A percentile compares a stretch with the other conserved stretches of the same genome.
Evolutionary conservation across 1,140 invertebrate species (phyloP).

Genomic region (Lepidurus arcticus): DNA sequence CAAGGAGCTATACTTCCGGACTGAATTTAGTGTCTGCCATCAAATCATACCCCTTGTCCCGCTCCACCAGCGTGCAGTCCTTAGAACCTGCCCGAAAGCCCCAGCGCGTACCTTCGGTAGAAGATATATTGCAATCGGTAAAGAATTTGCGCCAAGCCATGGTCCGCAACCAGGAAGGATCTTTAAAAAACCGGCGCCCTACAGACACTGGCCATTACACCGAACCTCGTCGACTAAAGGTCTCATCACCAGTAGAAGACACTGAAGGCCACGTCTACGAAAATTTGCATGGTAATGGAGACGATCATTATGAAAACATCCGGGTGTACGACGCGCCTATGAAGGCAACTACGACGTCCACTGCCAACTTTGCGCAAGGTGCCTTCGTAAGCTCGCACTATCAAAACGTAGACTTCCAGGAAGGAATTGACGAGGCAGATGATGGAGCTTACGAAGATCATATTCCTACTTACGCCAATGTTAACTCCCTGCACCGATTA

Average conservation of each 20-base stretch:
- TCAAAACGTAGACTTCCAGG: background rate
- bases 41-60: background rate
- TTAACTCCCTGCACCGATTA: background rate
- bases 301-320: background rate
- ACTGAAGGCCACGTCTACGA: background rate
- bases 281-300: background rate
- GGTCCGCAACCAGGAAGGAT: slow-evolving; percentile 1
- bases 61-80: background rate
- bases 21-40: background rate
- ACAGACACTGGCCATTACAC: background rate
- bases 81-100: background rate
- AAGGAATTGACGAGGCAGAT: background rate
- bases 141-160: background rate
- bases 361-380: background rate
- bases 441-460: background rate
- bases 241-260: background rate
- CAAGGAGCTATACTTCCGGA: background rate
- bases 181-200: background rate
- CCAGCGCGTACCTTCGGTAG: background rate
- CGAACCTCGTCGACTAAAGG: background rate
- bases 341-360: background rate
- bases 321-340: background rate
- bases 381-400: slow-evolving; percentile 2
- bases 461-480: background rate
- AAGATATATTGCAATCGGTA: background rate